phyloP scores from a whole-genome alignment of 2,113 vertebrate genomes.

The Echinops telfairi region DNA sequence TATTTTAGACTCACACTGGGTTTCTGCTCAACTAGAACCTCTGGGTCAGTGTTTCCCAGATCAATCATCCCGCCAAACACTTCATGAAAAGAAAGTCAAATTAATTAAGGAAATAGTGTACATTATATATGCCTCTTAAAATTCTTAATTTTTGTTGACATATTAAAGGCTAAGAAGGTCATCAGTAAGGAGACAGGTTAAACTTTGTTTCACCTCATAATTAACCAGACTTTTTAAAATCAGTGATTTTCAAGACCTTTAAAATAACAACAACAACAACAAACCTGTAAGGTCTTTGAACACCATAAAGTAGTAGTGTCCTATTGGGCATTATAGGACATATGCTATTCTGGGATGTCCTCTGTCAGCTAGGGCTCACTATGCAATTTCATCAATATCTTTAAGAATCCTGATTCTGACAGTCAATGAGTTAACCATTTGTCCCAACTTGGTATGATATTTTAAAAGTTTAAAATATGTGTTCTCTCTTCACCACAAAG shows the following conservation, averaged over 20 bases:
- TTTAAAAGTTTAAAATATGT: slow-evolving; percentile 4
- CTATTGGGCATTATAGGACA: slow-evolving; percentile 4
- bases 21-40: slow-evolving; percentile 48
- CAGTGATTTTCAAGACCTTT: slow-evolving; percentile 33
- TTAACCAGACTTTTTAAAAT: slow-evolving; percentile 38
- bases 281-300: slow-evolving; percentile 4
- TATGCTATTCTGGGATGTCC: background rate
- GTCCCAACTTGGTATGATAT: background rate
- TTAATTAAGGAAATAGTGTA: slow-evolving; percentile 50
- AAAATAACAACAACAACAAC: background rate
- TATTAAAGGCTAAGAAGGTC: slow-evolving; percentile 55
- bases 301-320: background rate
- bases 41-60: slow-evolving; percentile 59
- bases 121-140: slow-evolving; percentile 40
- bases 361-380: background rate
- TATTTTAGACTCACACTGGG: background rate
- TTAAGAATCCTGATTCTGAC: background rate
- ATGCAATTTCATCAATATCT: background rate
- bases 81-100: slow-evolving; percentile 67
- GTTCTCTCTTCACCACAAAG: slow-evolving; percentile 2
- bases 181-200: background rate
- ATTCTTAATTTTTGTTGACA: slow-evolving; percentile 46
- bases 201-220: slow-evolving; percentile 53
- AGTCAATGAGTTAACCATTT: background rate
- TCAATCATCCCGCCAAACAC: slow-evolving; percentile 48